Evolutionary conservation across 2,888 invertebrate species (phyloP).

Genomic region (Synergus gifuensis): DNA sequence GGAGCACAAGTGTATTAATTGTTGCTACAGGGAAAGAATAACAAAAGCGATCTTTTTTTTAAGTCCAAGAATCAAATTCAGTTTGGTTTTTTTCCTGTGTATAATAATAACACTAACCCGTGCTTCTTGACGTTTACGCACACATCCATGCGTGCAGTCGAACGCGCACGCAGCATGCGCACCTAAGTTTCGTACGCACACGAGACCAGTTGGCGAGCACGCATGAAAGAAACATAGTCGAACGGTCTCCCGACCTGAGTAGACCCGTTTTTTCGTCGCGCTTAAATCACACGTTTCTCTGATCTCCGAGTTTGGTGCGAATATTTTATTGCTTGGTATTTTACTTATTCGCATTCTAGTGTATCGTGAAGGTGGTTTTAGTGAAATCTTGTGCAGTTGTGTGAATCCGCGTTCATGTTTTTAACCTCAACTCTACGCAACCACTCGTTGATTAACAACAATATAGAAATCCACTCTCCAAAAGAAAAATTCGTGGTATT

Average conservation of each 20-base stretch:
- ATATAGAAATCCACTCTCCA: not conserved
- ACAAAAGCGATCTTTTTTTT: not conserved
- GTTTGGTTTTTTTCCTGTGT: not conserved
- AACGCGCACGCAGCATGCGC: conserved; percentile 50
- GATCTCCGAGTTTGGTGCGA: conserved; percentile 34
- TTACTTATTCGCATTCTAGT: conserved; percentile 8
- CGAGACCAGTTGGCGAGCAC: conserved; percentile 44
- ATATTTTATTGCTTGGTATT: conserved; percentile 22
- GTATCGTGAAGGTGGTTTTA: conserved; percentile 31
- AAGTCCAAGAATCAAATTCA: not conserved
- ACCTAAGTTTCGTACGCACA: conserved; percentile 42
- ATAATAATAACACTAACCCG: conserved; percentile 37
- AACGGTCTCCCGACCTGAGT: conserved; percentile 33
- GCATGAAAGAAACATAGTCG: conserved; percentile 40
- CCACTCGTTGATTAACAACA: not conserved
- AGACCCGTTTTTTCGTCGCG: conserved; percentile 39
- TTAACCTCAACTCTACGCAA: not conserved
- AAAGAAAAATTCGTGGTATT: conserved; percentile 1
- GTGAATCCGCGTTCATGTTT: conserved; percentile 10
- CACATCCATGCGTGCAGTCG: conserved; percentile 23
- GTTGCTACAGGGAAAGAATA: not conserved
- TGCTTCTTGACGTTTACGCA: conserved; percentile 38
- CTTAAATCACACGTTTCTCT: conserved; percentile 37
- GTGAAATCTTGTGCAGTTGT: conserved; percentile 13
- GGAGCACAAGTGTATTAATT: not conserved